Evolutionary conservation across 2,797 vertebrate genomes (phyloP), one percentile per base, ranked within the genome.

Genomic region (Linurgus olivaceus): DNA sequence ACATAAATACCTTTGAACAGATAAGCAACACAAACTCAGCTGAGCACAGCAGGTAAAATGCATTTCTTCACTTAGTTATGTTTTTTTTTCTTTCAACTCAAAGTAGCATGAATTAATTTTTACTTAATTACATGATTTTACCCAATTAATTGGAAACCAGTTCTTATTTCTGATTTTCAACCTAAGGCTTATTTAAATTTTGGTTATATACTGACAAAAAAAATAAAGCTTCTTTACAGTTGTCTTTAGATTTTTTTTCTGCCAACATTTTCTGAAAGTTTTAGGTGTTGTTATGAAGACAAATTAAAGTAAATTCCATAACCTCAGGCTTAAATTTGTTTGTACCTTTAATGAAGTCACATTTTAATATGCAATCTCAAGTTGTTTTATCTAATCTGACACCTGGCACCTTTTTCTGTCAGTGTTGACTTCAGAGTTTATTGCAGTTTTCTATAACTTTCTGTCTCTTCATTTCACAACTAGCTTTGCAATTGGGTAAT

Each of bases 261-360:
- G 75, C 20, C n/a, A 62, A 75, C 47, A 70, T 47, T 76, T 96
- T 87, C 76, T 84, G 80, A 84, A 94, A 77, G 45, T 89, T 94
- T 90, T 82, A 74, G 37, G 55, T 62, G 78, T 78, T 19, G 7
- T 62, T 95, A 76, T 67, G 76, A 89, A 95, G 70, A 89, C 45
- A 86, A 92, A 93, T 59, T 95, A 70, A 96, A 91, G 47, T 70
- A 37, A 78, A 67, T 86, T 78, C 35, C 68, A 47, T 86, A 89
- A 93, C 61, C 42, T 58, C 25, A 68, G 57, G 42, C 57, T 92
- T 96, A 83, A 96, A 79, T 92, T 88, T 95, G 42, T 90, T 88
- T 84, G 57, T 77, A 42, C 82, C 96, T 94, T 96, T 91, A 93
- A 94, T 71, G 80, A 94, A 91, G 29, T 70, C 57, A 86, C 48